Evolutionary conservation across 2,113 vertebrate species (phyloP), one percentile per base, ranked within the genome.

Genomic region (Oreamnos americanus): DNA sequence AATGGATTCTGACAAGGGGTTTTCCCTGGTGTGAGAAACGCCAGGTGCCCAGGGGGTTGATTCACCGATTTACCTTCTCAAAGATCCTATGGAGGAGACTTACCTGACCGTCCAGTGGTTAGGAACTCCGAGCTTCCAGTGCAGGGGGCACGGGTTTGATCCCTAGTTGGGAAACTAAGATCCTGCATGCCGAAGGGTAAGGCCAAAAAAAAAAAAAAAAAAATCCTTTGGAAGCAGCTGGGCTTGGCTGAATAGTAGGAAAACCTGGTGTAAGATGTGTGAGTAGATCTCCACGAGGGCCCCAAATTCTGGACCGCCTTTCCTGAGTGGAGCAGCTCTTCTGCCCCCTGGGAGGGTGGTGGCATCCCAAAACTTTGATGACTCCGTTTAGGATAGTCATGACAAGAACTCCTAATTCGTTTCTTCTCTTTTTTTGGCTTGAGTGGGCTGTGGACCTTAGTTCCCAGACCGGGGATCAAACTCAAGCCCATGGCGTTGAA

Each of bases 361-460:
- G 26, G 57, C 19, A 26, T 30, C 28, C 47, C 55, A 39, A 67
- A 33, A 47, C 49, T 45, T 23, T 49, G 58, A 49, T 43, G 33
- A 92, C 23, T 71, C 14, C n/a, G 1, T 49, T 82, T 67, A 57
- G 25, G 33, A 58, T 43, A 49, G 74, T 92, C 81, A 78, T 25
- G 76, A 74, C 87, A 71, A 82, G 30, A 36, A 30, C 36, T 86
- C 99, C 99, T 30, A 99, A 98, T 19, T 99, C 99, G 90, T 17
- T 62, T 90, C 6, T 55, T 57, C 10, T 67, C 30, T n/a, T 9
- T 83, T 36, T 84, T 36, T n/a, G 78, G 30, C 30, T 0, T 0
- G 30, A 30, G 26, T 47, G 26, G 43, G 26, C 45, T 47, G 26
- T 17, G 14, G 26, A 47, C 36, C 43, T 79, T 79, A 79, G 26